Percentiles rank a stretch among this genome's conserved stretches.
These are phyloP conservation scores for Halcyon smyrnensis DNA, from an alignment of 2,797 vertebrate genomes.

Conservation along the genomic window DNA sequence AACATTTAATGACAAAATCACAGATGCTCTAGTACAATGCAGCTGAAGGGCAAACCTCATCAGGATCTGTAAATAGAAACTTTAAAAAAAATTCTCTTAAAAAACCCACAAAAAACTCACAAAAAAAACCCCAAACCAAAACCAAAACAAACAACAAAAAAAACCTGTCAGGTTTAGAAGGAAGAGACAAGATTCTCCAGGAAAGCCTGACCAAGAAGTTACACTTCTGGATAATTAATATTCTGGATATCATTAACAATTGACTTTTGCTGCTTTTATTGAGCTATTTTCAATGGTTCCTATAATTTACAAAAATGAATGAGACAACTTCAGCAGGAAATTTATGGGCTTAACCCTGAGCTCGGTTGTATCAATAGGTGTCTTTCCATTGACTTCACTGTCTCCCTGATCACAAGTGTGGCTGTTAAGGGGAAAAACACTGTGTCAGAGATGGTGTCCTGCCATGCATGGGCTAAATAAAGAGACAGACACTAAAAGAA, in stretches of 20 bases:
- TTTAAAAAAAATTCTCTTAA: neutral
- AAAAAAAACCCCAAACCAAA: neutral
- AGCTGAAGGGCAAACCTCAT: constrained; percentile 41
- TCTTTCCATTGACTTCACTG: neutral
- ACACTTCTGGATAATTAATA: constrained; percentile 24
- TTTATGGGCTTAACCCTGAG: neutral
- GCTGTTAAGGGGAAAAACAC: neutral
- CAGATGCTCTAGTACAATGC: neutral
- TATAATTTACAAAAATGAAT: constrained; percentile 9
- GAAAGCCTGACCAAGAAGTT: neutral
- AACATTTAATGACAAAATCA: constrained; percentile 33
- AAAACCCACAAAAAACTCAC: no score
- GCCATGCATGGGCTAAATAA: fast-evolving
- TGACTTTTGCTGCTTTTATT: neutral
- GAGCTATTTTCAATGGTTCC: neutral
- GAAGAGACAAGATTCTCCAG: neutral
- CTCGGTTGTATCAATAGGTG: neutral
- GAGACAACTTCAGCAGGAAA: neutral
- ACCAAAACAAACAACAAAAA: neutral
- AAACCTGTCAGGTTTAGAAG: neutral
- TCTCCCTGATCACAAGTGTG: fast-evolving
- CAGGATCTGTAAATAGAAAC: constrained; percentile 4
- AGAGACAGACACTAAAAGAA: neutral
- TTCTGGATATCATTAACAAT: neutral
- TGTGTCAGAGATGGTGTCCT: neutral